phyloP scores from a whole-genome alignment of 2,113 vertebrate genomes.

The Alces alces region DNA sequence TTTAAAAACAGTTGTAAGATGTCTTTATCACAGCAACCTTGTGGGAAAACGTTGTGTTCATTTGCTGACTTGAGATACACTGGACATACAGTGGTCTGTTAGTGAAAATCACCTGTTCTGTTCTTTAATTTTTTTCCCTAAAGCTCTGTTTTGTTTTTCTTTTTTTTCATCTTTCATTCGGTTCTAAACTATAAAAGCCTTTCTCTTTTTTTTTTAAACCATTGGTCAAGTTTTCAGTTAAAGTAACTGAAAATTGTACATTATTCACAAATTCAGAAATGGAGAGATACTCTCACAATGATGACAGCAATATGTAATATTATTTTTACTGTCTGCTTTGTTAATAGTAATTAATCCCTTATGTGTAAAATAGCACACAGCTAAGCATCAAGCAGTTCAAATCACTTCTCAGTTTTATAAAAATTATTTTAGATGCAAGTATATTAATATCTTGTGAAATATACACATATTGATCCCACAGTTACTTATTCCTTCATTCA shows the following conservation, averaged over 20 bases:
- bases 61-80: conserved; percentile 46
- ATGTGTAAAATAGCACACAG: neutral
- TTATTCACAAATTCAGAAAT: conserved; percentile 51
- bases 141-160: conserved; percentile 64
- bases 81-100: conserved; percentile 58
- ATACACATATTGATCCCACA: neutral
- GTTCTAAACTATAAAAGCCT: conserved; percentile 48
- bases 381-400: neutral
- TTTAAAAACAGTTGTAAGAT: conserved; percentile 44
- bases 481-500: neutral
- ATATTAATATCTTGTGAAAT: neutral
- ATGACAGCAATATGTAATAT: conserved; percentile 44
- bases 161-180: conserved; percentile 62
- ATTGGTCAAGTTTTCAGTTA: conserved; percentile 48
- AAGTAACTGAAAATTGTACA: conserved; percentile 66
- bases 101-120: conserved; percentile 63
- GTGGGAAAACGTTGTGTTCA: conserved; percentile 47
- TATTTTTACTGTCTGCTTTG: conserved; percentile 68
- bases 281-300: conserved; percentile 47
- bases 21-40: conserved; percentile 67
- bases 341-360: neutral
- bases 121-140: conserved; percentile 47
- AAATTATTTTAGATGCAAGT: neutral
- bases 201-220: neutral
- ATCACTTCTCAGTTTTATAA: neutral